phyloP scores from a whole-genome alignment of 2,797 vertebrate species.

The Premnoplex brunnescens region DNA sequence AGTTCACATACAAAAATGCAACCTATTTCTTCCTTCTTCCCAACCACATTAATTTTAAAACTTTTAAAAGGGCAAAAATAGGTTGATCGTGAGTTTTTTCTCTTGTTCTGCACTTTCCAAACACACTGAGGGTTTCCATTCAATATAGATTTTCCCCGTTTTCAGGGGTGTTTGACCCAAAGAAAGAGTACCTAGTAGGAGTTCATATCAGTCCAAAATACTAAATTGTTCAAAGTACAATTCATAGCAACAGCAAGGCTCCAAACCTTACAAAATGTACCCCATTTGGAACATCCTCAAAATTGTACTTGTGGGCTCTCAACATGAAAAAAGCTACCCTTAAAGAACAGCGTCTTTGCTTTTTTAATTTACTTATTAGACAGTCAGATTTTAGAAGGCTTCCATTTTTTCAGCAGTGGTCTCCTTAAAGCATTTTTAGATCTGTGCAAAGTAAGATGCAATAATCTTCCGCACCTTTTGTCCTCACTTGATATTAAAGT shows the following conservation, averaged over 20 bases:
- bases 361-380: slow-evolving; percentile 33
- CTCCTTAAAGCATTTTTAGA: slow-evolving; percentile 50
- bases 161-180: slow-evolving; percentile 40
- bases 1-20: slow-evolving; percentile 22
- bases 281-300: slow-evolving; percentile 32
- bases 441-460: slow-evolving; percentile 30
- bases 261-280: slow-evolving; percentile 44
- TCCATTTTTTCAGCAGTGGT: slow-evolving; percentile 36
- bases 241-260: slow-evolving; percentile 57
- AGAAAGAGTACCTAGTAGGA: slow-evolving; percentile 56
- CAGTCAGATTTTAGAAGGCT: slow-evolving; percentile 12
- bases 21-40: slow-evolving; percentile 42
- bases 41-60: slow-evolving; percentile 35
- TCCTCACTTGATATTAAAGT: slow-evolving; percentile 9
- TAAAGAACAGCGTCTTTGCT: background rate
- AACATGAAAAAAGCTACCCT: slow-evolving; percentile 3
- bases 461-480: slow-evolving; percentile 4
- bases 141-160: slow-evolving; percentile 25
- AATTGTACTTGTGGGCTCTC: slow-evolving; percentile 15
- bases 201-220: slow-evolving; percentile 44
- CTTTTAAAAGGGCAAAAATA: slow-evolving; percentile 32
- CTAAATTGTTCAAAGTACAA: slow-evolving; percentile 58
- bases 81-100: background rate
- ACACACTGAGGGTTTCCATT: slow-evolving; percentile 33
- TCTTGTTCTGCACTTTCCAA: slow-evolving; percentile 49